Evolutionary conservation across 2,797 vertebrate genomes (phyloP).

Genomic region (Threskiornis aethiopicus): DNA sequence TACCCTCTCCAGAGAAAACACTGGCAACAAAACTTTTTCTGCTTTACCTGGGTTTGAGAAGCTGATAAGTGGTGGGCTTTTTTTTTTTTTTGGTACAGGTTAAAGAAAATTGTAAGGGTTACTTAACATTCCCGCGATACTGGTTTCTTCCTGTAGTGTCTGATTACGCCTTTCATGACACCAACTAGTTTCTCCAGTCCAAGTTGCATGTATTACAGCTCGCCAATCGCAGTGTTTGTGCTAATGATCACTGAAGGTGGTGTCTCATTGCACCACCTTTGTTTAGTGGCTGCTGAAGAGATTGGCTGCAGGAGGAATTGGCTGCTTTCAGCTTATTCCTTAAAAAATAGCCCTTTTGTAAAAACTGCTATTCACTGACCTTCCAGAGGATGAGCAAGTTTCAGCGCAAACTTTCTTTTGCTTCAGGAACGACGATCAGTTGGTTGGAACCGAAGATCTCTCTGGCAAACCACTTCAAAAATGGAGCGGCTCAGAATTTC

Average conservation of each 20-base stretch:
- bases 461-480: conserved; percentile 89
- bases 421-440: conserved; percentile 90
- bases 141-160: conserved; percentile 71
- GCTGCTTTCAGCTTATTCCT: conserved; percentile 51
- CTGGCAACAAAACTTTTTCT: neutral
- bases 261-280: conserved; percentile 59
- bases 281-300: conserved; percentile 55
- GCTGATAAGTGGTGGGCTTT: neutral
- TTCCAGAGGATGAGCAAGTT: conserved; percentile 82
- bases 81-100: neutral
- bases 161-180: conserved; percentile 85
- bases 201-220: conserved; percentile 60
- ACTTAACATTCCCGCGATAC: conserved; percentile 2
- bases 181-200: conserved; percentile 66
- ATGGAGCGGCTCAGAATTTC: conserved; percentile 86
- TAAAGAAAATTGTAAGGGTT: conserved; percentile 2
- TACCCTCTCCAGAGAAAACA: neutral
- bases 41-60: neutral
- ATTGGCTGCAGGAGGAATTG: conserved; percentile 51
- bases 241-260: conserved; percentile 71
- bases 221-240: conserved; percentile 75
- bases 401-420: conserved; percentile 80
- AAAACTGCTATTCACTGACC: conserved; percentile 27
- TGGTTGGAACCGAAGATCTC: conserved; percentile 96
- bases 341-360: conserved; percentile 25